Conservation (phyloP, 2,113 vertebrate genomes). For the Scomber scombrus region DNA sequence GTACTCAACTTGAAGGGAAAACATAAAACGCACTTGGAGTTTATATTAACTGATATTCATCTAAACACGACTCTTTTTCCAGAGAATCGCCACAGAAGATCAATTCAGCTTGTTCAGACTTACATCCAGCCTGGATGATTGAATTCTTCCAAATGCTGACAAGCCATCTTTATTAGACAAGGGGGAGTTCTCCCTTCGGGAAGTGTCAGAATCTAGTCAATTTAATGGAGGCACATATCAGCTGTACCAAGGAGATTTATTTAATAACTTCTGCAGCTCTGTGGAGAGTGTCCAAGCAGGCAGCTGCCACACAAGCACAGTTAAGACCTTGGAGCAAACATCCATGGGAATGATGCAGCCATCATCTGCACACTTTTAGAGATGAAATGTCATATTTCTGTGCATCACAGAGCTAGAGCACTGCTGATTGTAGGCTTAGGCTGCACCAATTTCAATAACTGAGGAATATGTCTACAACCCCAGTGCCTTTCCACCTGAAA, state of each 20-base stretch:
- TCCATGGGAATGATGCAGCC: conserved; percentile 38
- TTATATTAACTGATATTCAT: conserved; percentile 60
- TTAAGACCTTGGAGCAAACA: conserved; percentile 38
- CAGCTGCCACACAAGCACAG: conserved; percentile 40
- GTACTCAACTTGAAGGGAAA: conserved; percentile 15
- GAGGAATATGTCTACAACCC: conserved; percentile 2
- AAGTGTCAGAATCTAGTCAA: conserved; percentile 51
- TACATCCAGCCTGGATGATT: conserved; percentile 39
- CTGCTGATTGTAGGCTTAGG: background rate
- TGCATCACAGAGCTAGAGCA: background rate
- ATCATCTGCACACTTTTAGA: background rate
- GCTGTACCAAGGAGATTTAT: conserved; percentile 54
- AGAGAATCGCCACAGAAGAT: conserved; percentile 24
- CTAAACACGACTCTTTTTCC: conserved; percentile 7
- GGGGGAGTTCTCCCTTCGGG: conserved; percentile 40
- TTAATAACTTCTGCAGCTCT: conserved; percentile 60
- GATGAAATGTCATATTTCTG: conserved; percentile 19
- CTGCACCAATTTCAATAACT: conserved; percentile 7
- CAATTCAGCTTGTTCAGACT: conserved; percentile 19
- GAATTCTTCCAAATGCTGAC: conserved; percentile 58
- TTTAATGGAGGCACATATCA: conserved; percentile 51
- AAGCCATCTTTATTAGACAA: conserved; percentile 58
- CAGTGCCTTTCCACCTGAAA: conserved; percentile 22
- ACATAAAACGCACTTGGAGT: conserved; percentile 30
- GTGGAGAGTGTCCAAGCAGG: conserved; percentile 42